Evolutionary conservation across 2,113 vertebrate species (phyloP).

Genomic region (Seriola aureovittata): DNA sequence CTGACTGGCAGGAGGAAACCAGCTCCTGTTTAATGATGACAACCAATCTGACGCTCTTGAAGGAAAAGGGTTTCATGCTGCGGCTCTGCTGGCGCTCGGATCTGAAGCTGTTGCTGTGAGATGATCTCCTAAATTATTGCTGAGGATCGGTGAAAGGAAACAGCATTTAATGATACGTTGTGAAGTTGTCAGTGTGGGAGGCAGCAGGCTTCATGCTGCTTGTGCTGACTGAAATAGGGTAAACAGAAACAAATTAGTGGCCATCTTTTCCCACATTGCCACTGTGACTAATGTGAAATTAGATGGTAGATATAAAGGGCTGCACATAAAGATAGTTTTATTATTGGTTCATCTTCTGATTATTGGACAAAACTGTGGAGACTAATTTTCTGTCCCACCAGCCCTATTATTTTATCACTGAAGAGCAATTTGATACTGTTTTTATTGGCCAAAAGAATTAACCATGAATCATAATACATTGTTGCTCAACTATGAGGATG

Average conservation of each 20-base stretch:
- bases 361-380: too few relatives aligned
- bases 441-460: too few relatives aligned
- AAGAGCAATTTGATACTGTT: too few relatives aligned
- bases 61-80: constrained; percentile 15
- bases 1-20: constrained; percentile 27
- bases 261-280: constrained; percentile 4
- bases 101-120: constrained; percentile 24
- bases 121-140: constrained; percentile 51
- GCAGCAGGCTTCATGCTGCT: constrained; percentile 37
- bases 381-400: too few relatives aligned
- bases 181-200: constrained; percentile 46
- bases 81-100: constrained; percentile 27
- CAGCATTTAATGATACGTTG: constrained; percentile 57
- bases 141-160: constrained; percentile 31
- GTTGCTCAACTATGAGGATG: neutral
- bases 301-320: neutral
- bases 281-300: neutral
- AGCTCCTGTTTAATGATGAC: constrained; percentile 52
- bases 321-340: neutral
- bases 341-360: neutral
- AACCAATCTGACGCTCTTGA: neutral
- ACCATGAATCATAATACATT: too few relatives aligned
- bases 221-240: constrained; percentile 41
- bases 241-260: constrained; percentile 35
- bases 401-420: too few relatives aligned